Base-by-base conservation (phyloP, 2,888 invertebrate genomes). In the Drosophila tanythrix region DNA sequence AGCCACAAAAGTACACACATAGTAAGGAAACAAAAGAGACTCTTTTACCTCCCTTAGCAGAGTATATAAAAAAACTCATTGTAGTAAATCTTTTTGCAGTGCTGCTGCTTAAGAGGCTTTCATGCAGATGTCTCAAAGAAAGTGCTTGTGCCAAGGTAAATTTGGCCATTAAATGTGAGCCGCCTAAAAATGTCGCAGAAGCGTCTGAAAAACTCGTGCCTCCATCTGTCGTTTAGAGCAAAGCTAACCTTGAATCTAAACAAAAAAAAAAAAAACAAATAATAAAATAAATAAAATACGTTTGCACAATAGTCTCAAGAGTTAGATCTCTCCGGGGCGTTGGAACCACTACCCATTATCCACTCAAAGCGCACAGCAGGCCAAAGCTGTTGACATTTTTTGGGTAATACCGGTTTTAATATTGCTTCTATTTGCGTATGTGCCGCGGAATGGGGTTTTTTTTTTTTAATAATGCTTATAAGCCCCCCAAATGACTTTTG, bases 401-500 rank as follows among this genome's bases (percentile, higher is more conserved):
- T 65, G 25, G 40, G 43, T 53, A 50, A 63, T 61, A 79, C 73
- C 64, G 61, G 76, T 79, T 79, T 53, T 65, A 18, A 46, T 57
- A 61, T 61, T 55, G 61, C 43, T 51, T 62, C 46, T 50, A 33
- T 52, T 13, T 18, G 43, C 10, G 55, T 13, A 46, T 15, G 46
- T 46, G 46, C 46, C 8, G 25, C 8, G 25, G 46, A 15, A 15
- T 4, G 4, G 3, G 15, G 2, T 0, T 1, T 64, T 71, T 0
- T 1, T 64, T 71, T 70, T 79, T 76, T 70, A 52, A 62, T 74
- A 76, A 76, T 82, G 65, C 61, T 70, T 72, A 73, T 73, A 74
- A 70, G 61, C 66, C 64, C 6, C 64, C 6, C 15, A 46, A 4
- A 46, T 25, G 25, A 1, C 46, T 25, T 46, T 25, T 46, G 46